Percentiles rank a stretch among this genome's conserved stretches.
Conservation (phyloP, 2,797 vertebrate species). For the Neosilurus hyrtlii region DNA sequence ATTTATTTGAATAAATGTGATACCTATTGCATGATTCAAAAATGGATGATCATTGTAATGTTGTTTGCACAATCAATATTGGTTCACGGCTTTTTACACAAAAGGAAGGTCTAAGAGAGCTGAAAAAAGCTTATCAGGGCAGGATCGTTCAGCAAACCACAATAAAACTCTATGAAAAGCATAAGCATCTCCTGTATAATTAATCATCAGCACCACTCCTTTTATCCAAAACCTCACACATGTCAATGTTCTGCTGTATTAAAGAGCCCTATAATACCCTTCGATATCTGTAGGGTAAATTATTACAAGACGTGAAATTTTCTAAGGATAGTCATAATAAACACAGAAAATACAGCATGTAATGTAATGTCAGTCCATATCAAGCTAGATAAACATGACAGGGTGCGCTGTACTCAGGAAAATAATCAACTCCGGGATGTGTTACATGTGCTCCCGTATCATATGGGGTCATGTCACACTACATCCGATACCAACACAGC, state of each 20-base stretch:
- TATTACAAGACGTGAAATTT: slow-evolving; percentile 6
- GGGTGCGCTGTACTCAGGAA: background rate
- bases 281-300: background rate
- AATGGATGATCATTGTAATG: background rate
- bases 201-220: slow-evolving; percentile 12
- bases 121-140: slow-evolving; percentile 2
- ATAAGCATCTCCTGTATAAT: background rate
- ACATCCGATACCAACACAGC: background rate
- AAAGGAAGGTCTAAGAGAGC: background rate
- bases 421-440: background rate
- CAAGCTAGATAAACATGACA: background rate
- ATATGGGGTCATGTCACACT: too few relatives aligned
- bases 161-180: slow-evolving; percentile 24
- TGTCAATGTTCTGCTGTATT: background rate
- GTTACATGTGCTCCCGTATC: background rate
- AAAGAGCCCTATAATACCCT: background rate
- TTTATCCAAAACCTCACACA: background rate
- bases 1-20: slow-evolving; percentile 61
- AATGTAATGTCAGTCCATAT: background rate
- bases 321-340: background rate
- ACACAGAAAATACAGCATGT: slow-evolving; percentile 3
- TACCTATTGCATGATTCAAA: slow-evolving; percentile 29
- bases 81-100: slow-evolving; percentile 37
- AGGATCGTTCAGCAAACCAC: background rate
- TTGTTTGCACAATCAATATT: slow-evolving; percentile 44